Evolutionary conservation across 2,113 vertebrate species (phyloP).

Genomic region (Etheostoma cragini): DNA sequence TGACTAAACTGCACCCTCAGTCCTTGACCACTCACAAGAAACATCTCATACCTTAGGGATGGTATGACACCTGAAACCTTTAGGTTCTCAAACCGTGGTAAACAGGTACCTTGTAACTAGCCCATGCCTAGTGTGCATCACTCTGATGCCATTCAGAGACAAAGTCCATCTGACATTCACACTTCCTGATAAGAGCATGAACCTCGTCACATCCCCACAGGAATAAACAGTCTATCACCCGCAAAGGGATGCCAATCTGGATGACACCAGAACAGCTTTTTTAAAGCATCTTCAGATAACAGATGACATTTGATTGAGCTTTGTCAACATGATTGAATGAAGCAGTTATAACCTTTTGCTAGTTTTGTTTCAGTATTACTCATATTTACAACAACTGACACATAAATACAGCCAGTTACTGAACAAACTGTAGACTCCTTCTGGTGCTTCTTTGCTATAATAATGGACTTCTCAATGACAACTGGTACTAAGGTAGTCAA

Average conservation of each 20-base stretch:
- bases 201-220: not conserved
- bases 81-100: too few species aligned
- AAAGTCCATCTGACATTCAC: constrained; percentile 32
- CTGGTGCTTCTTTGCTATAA: not conserved
- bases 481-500: not conserved
- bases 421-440: not conserved
- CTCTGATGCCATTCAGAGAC: constrained; percentile 26
- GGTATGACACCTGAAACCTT: too few species aligned
- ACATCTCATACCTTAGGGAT: too few species aligned
- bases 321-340: constrained; percentile 13
- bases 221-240: not conserved
- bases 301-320: constrained; percentile 64
- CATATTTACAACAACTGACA: not conserved
- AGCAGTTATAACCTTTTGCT: constrained; percentile 14
- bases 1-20: too few species aligned
- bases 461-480: not conserved
- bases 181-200: constrained; percentile 41
- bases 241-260: constrained; percentile 33
- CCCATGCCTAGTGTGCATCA: not conserved
- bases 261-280: constrained; percentile 47
- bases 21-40: too few species aligned
- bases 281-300: constrained; percentile 37
- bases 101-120: too few species aligned
- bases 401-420: not conserved
- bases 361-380: not conserved